Percentiles rank a stretch among this genome's conserved stretches.
Conservation (phyloP, 2,113 vertebrate genomes). For the Balaeniceps rex region DNA sequence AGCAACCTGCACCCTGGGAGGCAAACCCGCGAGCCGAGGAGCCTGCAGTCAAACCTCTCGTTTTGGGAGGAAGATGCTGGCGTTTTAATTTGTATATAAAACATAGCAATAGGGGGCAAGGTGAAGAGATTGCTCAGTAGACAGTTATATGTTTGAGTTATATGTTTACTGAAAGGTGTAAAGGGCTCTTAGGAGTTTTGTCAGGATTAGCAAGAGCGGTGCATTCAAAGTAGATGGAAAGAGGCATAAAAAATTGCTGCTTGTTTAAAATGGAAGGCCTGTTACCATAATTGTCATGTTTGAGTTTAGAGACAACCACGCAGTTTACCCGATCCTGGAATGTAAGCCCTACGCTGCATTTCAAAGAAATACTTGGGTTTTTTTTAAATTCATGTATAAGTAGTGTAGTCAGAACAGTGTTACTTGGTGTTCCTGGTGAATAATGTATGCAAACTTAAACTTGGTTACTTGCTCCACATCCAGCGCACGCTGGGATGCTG, state of each 20-base stretch:
- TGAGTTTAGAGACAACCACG: background rate
- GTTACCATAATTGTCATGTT: fast-evolving
- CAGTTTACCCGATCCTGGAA: fast-evolving
- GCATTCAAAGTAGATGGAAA: background rate
- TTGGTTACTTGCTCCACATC: background rate
- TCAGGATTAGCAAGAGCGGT: background rate
- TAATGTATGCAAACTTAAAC: background rate
- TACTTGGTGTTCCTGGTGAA: fast-evolving
- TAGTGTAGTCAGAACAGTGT: too few species aligned
- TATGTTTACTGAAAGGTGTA: background rate
- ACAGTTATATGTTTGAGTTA: background rate
- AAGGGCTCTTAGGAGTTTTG: background rate
- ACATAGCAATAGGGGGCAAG: background rate
- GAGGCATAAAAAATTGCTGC: background rate
- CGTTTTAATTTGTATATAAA: background rate
- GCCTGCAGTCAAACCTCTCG: too few species aligned
- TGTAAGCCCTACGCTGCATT: background rate
- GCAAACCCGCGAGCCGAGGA: fast-evolving
- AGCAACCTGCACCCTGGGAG: fast-evolving
- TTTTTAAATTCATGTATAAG: background rate
- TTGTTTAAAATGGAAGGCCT: background rate
- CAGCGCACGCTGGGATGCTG: background rate
- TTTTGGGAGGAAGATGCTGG: background rate
- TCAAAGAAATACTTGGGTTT: too few species aligned
- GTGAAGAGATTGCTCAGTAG: background rate